Evolutionary conservation across 2,113 vertebrate species (phyloP).

Genomic region (Oryzias celebensis): DNA sequence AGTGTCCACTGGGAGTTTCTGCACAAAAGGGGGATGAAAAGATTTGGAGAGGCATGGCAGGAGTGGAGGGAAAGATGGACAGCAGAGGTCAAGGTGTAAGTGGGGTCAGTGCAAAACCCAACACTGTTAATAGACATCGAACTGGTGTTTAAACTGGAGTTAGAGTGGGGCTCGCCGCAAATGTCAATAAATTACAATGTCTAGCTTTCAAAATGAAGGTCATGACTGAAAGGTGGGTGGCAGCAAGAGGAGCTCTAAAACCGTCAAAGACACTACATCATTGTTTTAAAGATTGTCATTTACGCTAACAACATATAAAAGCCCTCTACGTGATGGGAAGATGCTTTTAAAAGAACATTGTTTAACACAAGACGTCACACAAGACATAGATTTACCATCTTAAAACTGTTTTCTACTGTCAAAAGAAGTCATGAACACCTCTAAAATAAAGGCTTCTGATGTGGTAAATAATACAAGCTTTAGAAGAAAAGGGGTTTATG

Average conservation of each 20-base stretch:
- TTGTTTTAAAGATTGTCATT: slow-evolving; percentile 6
- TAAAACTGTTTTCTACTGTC: neutral
- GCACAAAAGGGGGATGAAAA: slow-evolving; percentile 52
- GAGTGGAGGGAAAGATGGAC: slow-evolving; percentile 29
- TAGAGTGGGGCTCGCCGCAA: slow-evolving; percentile 26
- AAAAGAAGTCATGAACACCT: no score
- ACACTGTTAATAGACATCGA: slow-evolving; percentile 70
- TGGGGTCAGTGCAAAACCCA: slow-evolving; percentile 70
- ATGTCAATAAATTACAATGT: slow-evolving; percentile 52
- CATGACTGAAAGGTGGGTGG: slow-evolving; percentile 18
- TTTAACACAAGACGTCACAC: neutral
- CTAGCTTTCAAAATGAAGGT: slow-evolving; percentile 29
- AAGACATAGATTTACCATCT: neutral
- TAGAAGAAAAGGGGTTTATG: no score
- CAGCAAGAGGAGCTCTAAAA: slow-evolving; percentile 7
- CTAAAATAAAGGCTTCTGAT: no score
- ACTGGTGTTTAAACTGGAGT: slow-evolving; percentile 64
- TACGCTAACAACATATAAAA: slow-evolving; percentile 5
- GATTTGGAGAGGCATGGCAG: slow-evolving; percentile 23
- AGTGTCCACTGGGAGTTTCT: slow-evolving; percentile 50
- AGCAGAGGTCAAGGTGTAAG: slow-evolving; percentile 62
- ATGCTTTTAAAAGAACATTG: neutral
- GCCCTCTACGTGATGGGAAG: neutral
- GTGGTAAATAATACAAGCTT: no score
- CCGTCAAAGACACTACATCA: neutral